Evolutionary conservation across 2,113 vertebrate species (phyloP).

Genomic region (Falcunculus frontatus): DNA sequence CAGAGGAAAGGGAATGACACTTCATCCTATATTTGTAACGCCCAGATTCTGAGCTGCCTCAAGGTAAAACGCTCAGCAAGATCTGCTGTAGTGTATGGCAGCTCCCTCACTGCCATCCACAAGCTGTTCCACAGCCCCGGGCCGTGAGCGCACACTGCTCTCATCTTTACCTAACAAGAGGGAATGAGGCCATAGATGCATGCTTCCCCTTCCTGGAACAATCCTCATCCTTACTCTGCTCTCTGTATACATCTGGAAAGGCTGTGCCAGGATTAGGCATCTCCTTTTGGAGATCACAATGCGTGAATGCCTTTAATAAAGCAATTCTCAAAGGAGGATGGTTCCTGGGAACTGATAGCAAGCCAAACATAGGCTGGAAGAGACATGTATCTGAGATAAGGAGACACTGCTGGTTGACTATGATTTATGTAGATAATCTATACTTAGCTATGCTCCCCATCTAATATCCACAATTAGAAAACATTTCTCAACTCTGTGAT

Average conservation of each 20-base stretch:
- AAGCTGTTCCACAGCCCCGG: not conserved
- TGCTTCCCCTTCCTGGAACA: not conserved
- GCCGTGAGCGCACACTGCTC: rapidly evolving
- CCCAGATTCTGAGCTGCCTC: not conserved
- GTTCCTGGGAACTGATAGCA: not conserved
- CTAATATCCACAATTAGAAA: not conserved
- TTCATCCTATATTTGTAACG: not conserved
- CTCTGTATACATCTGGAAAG: not conserved
- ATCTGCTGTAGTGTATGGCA: not conserved
- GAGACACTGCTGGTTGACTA: not conserved
- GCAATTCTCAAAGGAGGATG: not conserved
- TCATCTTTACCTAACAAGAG: not conserved
- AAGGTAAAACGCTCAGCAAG: not conserved
- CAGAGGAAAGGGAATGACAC: not conserved
- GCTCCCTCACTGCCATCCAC: not conserved
- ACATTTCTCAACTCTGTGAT: not conserved
- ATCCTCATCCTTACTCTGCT: not conserved
- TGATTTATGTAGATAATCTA: not conserved
- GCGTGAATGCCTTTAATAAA: not conserved
- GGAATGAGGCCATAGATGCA: not conserved
- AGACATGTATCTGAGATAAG: not conserved
- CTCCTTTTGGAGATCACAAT: not conserved
- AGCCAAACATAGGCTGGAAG: not conserved
- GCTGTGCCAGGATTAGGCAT: not conserved
- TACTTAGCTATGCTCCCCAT: not conserved